Base-by-base conservation (phyloP, 1,140 invertebrate genomes). In the Harpegnathos saltator region DNA sequence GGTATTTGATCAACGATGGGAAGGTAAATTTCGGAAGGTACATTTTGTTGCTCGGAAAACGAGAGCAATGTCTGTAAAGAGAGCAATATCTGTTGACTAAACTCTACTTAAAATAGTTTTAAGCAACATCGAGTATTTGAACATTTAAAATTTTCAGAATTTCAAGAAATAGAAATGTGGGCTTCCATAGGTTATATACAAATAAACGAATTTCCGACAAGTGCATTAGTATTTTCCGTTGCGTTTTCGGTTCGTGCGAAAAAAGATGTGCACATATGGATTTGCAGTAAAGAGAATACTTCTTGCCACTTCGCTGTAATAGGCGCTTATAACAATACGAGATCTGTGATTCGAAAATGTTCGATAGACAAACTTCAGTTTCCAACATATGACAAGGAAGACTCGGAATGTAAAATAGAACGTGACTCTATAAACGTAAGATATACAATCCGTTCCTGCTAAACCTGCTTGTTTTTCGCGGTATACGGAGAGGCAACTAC, bases 301-400 rank as follows among this genome's bases (percentile, higher is more conserved):
- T 66, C 59, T 15, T 90, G 89, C 54, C 89, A 87, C 14, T 89
- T 85, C 87, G 78, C 90, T 3, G 84, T 89, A n/a, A 80, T 90
- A 22, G 85, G 89, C 17, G 90, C 84, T 26, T 90, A 87, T 85
- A 0, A 1, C 0, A 90, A 90, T 44, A 74, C 5, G 0, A 2
- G 3, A 1, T 89, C 78, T 3, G 65, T 26, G 3, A 75, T 90
- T 33, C 74, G 87, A 48, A 85, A 74, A 61, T 90, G 89, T 9
- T 5, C 3, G 3, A 15, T n/a, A n/a, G n/a, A n/a, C n/a, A n/a
- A n/a, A n/a, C n/a, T n/a, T n/a, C n/a, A n/a, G n/a, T n/a, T n/a
- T n/a, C n/a, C n/a, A n/a, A n/a, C n/a, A n/a, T n/a, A n/a, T n/a
- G n/a, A n/a, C n/a, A n/a, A n/a, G n/a, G n/a, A n/a, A n/a, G 12